Conservation (phyloP, 2,113 vertebrate genomes). For the Murina feae region DNA sequence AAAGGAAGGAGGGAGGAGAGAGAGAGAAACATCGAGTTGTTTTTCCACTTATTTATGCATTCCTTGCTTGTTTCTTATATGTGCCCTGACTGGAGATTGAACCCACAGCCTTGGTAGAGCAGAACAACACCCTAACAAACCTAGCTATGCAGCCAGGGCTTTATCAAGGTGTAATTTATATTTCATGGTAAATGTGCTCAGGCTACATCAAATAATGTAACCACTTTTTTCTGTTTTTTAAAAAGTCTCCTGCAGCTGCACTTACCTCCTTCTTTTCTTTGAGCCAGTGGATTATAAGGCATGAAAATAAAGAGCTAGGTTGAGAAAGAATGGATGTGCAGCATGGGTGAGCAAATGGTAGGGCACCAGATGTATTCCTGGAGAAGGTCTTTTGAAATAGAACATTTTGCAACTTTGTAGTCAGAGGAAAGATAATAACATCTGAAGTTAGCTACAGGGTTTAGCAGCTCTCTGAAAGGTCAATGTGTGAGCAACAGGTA, state of each 20-base stretch:
- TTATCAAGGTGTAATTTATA: neutral
- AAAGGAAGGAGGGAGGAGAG: too few relatives aligned
- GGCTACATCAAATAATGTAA: neutral
- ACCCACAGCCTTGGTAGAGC: neutral
- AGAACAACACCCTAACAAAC: neutral
- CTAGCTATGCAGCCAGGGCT: neutral
- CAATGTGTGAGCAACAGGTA: slow-evolving; percentile 47
- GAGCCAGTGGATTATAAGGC: neutral
- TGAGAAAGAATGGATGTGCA: neutral
- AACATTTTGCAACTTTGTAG: neutral
- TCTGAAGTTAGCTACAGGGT: slow-evolving; percentile 14
- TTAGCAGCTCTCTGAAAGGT: slow-evolving; percentile 22
- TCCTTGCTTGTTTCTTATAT: neutral
- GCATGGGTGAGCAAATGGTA: neutral
- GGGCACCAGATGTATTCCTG: neutral
- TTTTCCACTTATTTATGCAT: neutral
- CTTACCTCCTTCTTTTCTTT: neutral
- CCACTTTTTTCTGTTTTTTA: neutral
- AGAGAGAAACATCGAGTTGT: neutral
- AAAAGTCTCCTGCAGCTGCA: neutral
- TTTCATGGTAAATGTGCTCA: neutral
- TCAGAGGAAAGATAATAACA: slow-evolving; percentile 12
- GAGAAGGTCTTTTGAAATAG: slow-evolving; percentile 9
- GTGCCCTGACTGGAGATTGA: neutral
- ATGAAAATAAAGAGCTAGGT: neutral